Evolutionary conservation across 2,113 vertebrate genomes (phyloP).

Genomic region (Fulica atra): DNA sequence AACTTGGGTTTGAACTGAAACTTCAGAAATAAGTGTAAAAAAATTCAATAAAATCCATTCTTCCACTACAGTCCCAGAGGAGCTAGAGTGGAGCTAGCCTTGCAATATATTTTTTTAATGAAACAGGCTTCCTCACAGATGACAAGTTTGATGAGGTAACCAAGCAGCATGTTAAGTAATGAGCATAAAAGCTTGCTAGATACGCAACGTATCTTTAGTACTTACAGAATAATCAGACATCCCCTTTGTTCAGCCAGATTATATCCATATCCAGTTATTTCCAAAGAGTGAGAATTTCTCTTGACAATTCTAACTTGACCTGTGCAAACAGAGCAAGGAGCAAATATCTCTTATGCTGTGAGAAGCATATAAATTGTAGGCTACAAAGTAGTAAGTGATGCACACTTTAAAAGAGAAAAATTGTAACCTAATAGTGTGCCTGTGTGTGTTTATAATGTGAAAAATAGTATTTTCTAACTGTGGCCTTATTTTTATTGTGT

Average conservation of each 20-base stretch:
- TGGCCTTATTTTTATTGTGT: neutral
- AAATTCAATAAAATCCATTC: neutral
- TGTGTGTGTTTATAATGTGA: fast-evolving
- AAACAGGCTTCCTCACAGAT: slow-evolving; percentile 8
- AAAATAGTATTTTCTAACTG: neutral
- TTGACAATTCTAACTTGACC: neutral
- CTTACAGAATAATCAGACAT: neutral
- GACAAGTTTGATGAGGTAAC: slow-evolving; percentile 42
- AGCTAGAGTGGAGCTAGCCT: neutral
- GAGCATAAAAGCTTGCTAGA: slow-evolving; percentile 38
- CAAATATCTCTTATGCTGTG: neutral
- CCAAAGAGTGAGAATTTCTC: neutral
- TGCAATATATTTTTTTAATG: neutral
- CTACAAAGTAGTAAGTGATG: neutral
- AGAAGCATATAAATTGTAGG: neutral
- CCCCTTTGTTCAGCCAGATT: slow-evolving; percentile 17
- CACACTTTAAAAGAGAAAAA: neutral
- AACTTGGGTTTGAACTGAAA: neutral
- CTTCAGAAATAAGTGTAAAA: neutral
- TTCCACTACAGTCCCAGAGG: neutral
- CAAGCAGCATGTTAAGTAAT: slow-evolving; percentile 55
- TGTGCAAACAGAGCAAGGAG: neutral
- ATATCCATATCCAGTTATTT: slow-evolving; percentile 13
- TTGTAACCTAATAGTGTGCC: neutral
- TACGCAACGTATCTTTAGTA: neutral